Conservation (phyloP, 1,140 invertebrate genomes). For the Drosophila kurseongensis region DNA sequence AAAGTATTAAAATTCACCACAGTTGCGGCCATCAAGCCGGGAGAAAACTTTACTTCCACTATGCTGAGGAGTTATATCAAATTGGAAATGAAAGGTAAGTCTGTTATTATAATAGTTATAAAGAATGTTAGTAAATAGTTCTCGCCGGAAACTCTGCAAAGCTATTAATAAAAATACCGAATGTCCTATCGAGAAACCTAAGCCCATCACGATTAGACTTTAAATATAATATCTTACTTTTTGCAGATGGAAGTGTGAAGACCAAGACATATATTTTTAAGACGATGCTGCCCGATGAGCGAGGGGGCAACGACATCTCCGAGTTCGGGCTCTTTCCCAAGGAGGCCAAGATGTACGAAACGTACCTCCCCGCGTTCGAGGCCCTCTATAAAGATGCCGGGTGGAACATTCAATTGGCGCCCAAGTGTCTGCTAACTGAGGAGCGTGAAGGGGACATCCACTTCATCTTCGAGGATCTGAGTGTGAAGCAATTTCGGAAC, state of each 20-base stretch:
- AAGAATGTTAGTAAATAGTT: too few species aligned
- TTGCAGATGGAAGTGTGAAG: constrained; percentile 45
- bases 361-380: constrained; percentile 53
- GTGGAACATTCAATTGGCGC: constrained; percentile 51
- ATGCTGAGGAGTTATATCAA: constrained; percentile 71
- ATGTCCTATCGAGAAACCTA: background rate
- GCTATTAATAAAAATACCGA: background rate
- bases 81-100: constrained; percentile 67
- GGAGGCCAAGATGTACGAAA: constrained; percentile 52
- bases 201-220: too few species aligned
- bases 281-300: constrained; percentile 56
- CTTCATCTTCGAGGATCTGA: constrained; percentile 71
- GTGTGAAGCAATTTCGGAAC: constrained; percentile 40
- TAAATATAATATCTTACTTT: too few species aligned
- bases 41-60: constrained; percentile 72
- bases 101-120: too few species aligned
- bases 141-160: too few species aligned
- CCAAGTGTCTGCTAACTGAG: constrained; percentile 62
- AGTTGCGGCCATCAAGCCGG: constrained; percentile 66
- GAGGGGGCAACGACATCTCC: constrained; percentile 38
- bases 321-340: constrained; percentile 51
- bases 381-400: constrained; percentile 55
- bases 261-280: constrained; percentile 58
- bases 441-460: constrained; percentile 47
- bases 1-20: constrained; percentile 63